A percentile compares a stretch with the other conserved stretches of the same genome.
Conservation (phyloP, 1,140 invertebrate species). For the Pseudomyrmex flavicornis region DNA sequence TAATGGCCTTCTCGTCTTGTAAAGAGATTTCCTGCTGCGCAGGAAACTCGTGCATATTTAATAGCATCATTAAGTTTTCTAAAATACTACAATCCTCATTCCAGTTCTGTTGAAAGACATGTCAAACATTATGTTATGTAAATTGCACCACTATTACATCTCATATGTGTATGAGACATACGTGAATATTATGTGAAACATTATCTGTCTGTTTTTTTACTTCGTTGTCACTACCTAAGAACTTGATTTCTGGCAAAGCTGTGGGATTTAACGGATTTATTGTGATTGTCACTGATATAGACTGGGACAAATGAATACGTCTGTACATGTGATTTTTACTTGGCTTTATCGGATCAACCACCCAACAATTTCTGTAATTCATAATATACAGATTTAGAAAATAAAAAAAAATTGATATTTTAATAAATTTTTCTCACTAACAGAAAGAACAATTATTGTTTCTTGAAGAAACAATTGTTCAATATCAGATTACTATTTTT, state of each 20-base stretch:
- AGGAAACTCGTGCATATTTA: slow-evolving; percentile 79
- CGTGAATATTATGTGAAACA: slow-evolving; percentile 75
- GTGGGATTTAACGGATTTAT: slow-evolving; percentile 77
- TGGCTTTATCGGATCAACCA: slow-evolving; percentile 79
- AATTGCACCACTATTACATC: slow-evolving; percentile 7
- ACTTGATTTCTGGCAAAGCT: slow-evolving; percentile 79
- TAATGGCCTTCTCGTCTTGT: slow-evolving; percentile 62
- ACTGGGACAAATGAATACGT: slow-evolving; percentile 78
- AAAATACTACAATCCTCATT: slow-evolving; percentile 70
- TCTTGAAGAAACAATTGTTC: neutral
- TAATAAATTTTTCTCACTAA: neutral
- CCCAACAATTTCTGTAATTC: slow-evolving; percentile 76
- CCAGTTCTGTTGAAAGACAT: slow-evolving; percentile 79
- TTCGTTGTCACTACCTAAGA: slow-evolving; percentile 79
- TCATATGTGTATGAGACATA: slow-evolving; percentile 38
- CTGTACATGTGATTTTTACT: slow-evolving; percentile 81
- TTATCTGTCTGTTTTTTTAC: slow-evolving; percentile 74
- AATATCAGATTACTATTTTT: neutral
- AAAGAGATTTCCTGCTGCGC: slow-evolving; percentile 2
- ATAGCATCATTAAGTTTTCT: slow-evolving; percentile 77
- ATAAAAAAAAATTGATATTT: slow-evolving; percentile 23
- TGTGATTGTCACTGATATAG: slow-evolving; percentile 79
- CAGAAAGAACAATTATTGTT: neutral
- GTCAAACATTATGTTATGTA: neutral
- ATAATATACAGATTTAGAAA: too few species aligned